Conservation (phyloP, 2,888 invertebrate genomes). For the Thymelicus sylvestris region DNA sequence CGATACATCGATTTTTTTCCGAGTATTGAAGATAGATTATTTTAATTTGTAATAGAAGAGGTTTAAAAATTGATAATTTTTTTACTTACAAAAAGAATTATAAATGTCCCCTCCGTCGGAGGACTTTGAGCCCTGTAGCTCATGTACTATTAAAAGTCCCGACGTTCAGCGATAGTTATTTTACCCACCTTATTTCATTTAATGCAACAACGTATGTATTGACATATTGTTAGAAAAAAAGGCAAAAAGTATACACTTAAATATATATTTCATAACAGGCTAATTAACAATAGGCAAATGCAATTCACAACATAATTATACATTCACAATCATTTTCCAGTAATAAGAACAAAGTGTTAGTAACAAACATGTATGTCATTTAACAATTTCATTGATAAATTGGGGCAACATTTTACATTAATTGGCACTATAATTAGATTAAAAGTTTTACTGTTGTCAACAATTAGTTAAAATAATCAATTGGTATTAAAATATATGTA, state of each 20-base stretch:
- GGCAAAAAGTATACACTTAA: conserved; percentile 14
- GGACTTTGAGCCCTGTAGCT: no score
- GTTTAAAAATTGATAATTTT: no score
- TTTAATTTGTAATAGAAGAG: no score
- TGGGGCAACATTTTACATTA: conserved; percentile 14
- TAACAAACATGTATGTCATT: conserved; percentile 7
- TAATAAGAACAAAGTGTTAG: conserved; percentile 10
- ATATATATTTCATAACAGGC: conserved; percentile 21
- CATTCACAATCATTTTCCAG: conserved; percentile 13
- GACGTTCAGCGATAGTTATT: no score
- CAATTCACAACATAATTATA: conserved; percentile 29
- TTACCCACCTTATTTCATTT: no score
- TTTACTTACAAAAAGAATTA: no score
- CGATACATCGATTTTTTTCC: no score
- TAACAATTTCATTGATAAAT: conserved; percentile 26
- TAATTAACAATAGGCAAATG: conserved; percentile 30
- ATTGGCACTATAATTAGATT: conserved; percentile 19
- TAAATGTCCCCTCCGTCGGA: no score
- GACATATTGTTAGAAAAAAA: not conserved
- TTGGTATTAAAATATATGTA: not conserved
- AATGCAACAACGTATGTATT: no score
- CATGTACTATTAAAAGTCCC: no score
- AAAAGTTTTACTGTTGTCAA: conserved; percentile 2
- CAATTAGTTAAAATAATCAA: conserved; percentile 10
- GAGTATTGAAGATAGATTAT: no score